Conservation (phyloP, 2,113 vertebrate genomes). For the Taxidea taxus region DNA sequence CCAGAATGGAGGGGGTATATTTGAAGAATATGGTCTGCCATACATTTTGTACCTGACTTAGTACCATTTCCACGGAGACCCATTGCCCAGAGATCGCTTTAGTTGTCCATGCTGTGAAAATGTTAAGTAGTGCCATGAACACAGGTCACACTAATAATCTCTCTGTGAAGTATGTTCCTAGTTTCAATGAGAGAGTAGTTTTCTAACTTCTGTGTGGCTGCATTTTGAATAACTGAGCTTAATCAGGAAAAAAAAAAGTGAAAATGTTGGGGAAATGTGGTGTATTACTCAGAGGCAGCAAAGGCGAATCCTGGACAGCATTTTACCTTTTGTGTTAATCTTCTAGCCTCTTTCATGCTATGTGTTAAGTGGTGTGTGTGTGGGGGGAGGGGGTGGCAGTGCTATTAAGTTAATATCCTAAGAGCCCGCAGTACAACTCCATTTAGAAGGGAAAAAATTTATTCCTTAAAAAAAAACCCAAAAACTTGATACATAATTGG, state of each 20-base stretch:
- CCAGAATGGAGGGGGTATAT: neutral
- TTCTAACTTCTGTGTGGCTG: neutral
- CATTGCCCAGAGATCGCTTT: neutral
- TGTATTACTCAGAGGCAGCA: neutral
- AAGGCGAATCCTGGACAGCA: neutral
- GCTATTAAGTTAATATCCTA: neutral
- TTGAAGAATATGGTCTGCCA: neutral
- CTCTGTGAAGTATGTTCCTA: neutral
- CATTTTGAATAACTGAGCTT: neutral
- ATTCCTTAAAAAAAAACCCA: neutral
- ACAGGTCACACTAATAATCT: too few relatives aligned
- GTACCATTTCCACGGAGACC: neutral
- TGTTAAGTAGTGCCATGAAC: neutral
- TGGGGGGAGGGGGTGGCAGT: fast-evolving
- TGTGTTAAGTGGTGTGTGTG: neutral
- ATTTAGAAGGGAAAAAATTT: neutral
- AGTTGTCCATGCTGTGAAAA: neutral
- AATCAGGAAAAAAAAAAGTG: neutral
- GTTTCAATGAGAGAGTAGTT: neutral
- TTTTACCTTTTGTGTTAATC: neutral
- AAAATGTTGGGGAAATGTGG: neutral
- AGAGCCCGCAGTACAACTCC: neutral
- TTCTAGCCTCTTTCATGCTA: neutral
- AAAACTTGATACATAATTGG: neutral
- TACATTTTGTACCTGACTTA: neutral